Percentiles rank a stretch among this genome's conserved stretches.
Conservation (phyloP, 2,113 vertebrate species). For the Galbula dea region DNA sequence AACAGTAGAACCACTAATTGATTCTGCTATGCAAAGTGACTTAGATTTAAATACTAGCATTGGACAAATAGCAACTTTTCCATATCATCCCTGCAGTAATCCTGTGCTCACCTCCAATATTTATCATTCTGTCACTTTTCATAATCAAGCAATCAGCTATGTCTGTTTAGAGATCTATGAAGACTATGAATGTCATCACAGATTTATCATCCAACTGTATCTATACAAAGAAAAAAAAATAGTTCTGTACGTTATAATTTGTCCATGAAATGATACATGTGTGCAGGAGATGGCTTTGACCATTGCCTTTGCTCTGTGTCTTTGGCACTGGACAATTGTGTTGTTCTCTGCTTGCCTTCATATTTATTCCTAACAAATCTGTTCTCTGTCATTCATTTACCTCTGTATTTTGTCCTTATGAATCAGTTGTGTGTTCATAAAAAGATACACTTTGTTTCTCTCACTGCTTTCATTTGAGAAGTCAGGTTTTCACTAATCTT, state of each 20-base stretch:
- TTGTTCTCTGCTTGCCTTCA: not conserved
- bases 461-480: constrained; percentile 20
- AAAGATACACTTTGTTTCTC: not conserved
- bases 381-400: constrained; percentile 2
- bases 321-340: not conserved
- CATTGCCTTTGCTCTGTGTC: not conserved
- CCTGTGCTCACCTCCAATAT: not conserved
- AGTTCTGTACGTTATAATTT: not conserved
- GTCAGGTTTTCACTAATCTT: constrained; percentile 7
- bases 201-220: not conserved
- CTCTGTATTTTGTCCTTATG: not conserved
- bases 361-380: constrained; percentile 12
- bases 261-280: not conserved
- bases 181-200: not conserved
- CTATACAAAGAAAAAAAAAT: not conserved
- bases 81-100: not conserved
- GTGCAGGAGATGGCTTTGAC: not conserved
- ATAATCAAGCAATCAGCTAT: not conserved
- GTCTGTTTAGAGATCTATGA: not conserved
- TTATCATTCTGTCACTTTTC: not conserved
- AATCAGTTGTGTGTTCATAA: not conserved
- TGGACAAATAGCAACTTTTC: not conserved
- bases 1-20: not conserved
- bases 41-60: not conserved
- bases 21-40: not conserved